These are phyloP conservation scores for Lepus americanus DNA, from an alignment of 2,113 vertebrate genomes.

Conservation along the genomic window DNA sequence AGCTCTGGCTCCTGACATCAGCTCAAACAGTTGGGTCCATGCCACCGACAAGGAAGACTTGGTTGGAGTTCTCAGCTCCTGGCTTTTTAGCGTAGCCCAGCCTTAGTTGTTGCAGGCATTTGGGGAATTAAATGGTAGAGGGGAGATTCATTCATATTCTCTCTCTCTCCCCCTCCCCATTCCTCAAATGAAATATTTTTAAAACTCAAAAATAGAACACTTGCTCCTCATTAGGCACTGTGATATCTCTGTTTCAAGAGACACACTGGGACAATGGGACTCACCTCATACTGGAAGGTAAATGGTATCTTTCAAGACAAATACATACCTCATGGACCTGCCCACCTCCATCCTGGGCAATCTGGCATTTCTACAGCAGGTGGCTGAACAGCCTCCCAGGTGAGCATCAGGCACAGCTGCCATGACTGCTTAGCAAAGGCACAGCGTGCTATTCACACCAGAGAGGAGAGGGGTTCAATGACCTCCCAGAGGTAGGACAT, in stretches of 20 bases:
- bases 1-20: no score
- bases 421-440: not conserved
- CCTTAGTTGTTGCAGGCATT: no score
- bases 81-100: no score
- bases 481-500: no score
- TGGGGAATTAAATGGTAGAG: no score
- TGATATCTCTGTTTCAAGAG: not conserved
- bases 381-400: not conserved
- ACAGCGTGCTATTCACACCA: not conserved
- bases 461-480: not conserved
- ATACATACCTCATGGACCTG: not conserved
- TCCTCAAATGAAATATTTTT: no score
- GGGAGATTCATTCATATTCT: no score
- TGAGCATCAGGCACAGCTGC: not conserved
- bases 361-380: not conserved
- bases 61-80: no score
- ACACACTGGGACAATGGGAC: not conserved
- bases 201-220: not conserved
- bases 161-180: no score
- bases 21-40: no score
- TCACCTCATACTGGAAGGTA: not conserved
- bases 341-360: not conserved
- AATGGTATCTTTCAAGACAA: not conserved
- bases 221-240: not conserved
- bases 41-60: no score